Evolutionary conservation across 2,113 vertebrate species (phyloP), one percentile per base, ranked within the genome.

Genomic region (Phainopepla nitens): DNA sequence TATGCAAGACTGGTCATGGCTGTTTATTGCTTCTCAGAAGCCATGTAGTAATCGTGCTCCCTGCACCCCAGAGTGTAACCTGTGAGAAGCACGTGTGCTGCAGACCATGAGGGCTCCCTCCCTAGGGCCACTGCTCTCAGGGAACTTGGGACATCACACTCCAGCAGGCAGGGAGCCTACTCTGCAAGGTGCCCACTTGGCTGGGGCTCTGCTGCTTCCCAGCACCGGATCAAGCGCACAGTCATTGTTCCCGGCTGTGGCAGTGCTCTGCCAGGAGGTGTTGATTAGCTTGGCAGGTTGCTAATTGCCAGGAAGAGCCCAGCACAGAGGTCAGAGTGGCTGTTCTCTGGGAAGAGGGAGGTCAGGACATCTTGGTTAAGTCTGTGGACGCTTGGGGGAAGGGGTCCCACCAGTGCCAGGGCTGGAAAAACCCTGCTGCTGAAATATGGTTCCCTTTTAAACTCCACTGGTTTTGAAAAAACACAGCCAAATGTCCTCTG

Each of bases 221-320:
- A 96, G 92, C 82, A 94, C 85, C 23, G n/a, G 79, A 69, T 73
- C 82, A 50, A 60, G 49, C 4, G 1, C 53, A 7, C 0, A 10
- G 57, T n/a, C 31, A 3, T 0, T 72, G 12, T 92, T 94, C 96
- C 95, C 45, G 90, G 71, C 87, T 25, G 45, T 2, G 4, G 51
- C 4, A 6, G 23, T 21, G 65, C 72, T 78, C 47, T 91, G 73
- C 82, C 6, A 0, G 57, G 90, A 93, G 92, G 66, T 69, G 95
- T 33, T 94, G 71, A 95, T 95, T 88, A 93, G 58, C 85, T 72
- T 36, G 53, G 42, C 66, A 73, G 54, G 36, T 61, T 80, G 85
- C 68, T 93, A 76, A 93, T 80, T 94, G 90, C 75, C 94, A 90
- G 95, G 94, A 94, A 97, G 36, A 13, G 35, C 50, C 71, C 2